Conservation (phyloP, 1,140 invertebrate species). For the Drosophila mayri region DNA sequence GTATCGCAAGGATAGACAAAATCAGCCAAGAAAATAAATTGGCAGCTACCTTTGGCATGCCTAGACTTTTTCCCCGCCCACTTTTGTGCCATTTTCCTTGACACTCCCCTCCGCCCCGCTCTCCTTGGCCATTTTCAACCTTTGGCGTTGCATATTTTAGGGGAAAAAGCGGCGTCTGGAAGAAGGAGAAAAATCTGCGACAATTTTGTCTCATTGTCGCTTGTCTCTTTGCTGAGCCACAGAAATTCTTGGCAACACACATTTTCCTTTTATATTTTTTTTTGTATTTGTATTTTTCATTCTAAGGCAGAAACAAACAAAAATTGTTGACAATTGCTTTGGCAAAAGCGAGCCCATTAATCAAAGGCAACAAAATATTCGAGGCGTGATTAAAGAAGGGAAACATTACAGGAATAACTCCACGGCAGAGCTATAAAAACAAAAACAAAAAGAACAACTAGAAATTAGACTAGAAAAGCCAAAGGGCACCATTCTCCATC, state of each 20-base stretch:
- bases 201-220: conserved; percentile 52
- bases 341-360: conserved; percentile 48
- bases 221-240: conserved; percentile 38
- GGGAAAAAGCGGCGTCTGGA: conserved; percentile 16
- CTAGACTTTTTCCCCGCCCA: neutral
- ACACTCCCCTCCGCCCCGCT: neutral
- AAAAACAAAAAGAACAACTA: neutral
- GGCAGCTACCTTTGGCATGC: conserved; percentile 76
- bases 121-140: conserved; percentile 1
- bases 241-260: conserved; percentile 48
- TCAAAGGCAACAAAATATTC: conserved; percentile 55
- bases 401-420: conserved; percentile 11
- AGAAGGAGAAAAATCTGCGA: conserved; percentile 48
- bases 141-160: conserved; percentile 70
- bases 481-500: neutral
- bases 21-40: conserved; percentile 69
- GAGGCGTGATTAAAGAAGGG: conserved; percentile 39
- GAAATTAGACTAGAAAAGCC: conserved; percentile 1
- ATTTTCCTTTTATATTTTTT: conserved; percentile 10
- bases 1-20: conserved; percentile 7
- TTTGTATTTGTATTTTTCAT: neutral
- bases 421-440: conserved; percentile 15
- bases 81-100: neutral
- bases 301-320: conserved; percentile 16
- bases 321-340: conserved; percentile 55